Percentiles rank a stretch among this genome's conserved stretches.
phyloP scores from a whole-genome alignment of 2,797 vertebrate species.

The Antrozous pallidus region DNA sequence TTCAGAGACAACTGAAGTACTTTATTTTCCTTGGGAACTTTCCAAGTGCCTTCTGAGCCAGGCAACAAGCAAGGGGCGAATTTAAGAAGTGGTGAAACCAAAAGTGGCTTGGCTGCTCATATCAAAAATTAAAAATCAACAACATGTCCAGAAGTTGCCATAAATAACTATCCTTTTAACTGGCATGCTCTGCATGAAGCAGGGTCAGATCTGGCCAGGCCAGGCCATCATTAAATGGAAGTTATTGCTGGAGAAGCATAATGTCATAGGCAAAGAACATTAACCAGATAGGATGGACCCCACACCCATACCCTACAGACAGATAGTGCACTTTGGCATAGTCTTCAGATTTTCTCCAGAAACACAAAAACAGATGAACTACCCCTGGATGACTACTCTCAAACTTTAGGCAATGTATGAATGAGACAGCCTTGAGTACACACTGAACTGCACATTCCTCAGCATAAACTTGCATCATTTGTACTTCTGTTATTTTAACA shows the following conservation, averaged over 20 bases:
- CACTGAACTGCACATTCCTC: background rate
- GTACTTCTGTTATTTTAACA: background rate
- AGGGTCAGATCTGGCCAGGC: constrained; percentile 27
- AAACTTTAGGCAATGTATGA: background rate
- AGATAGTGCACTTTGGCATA: background rate
- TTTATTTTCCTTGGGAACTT: constrained; percentile 69
- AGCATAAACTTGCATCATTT: background rate
- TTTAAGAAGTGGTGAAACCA: constrained; percentile 54
- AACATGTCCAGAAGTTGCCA: background rate
- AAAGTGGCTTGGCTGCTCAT: constrained; percentile 48
- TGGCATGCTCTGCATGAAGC: background rate
- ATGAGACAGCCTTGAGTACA: background rate
- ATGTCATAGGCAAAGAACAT: background rate
- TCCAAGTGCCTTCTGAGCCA: constrained; percentile 63
- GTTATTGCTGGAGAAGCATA: background rate
- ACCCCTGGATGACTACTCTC: background rate
- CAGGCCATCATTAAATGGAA: background rate
- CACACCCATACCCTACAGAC: background rate
- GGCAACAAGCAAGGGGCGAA: constrained; percentile 43
- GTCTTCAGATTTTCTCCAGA: background rate
- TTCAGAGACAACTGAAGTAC: constrained; percentile 54
- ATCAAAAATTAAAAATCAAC: constrained; percentile 60
- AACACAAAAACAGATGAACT: constrained; percentile 11
- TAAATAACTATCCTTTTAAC: constrained; percentile 36
- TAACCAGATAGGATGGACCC: background rate